Percentiles rank a stretch among this genome's conserved stretches.
Evolutionary conservation across 2,113 vertebrate species (phyloP).

Genomic region (Osmerus eperlanus): DNA sequence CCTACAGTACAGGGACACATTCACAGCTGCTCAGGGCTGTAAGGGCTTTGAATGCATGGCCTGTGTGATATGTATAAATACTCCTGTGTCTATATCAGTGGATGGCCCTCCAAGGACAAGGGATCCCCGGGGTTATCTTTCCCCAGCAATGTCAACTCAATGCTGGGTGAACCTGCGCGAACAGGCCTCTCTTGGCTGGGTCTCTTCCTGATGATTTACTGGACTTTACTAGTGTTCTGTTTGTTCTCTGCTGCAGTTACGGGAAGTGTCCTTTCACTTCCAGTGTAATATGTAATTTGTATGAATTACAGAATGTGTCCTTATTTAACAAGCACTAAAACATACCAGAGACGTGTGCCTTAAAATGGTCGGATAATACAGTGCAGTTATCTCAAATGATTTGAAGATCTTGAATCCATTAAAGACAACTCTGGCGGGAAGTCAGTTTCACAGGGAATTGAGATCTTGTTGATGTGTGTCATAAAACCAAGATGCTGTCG

Average conservation of each 20-base stretch:
- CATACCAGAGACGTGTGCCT: not conserved
- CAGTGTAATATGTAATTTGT: no score
- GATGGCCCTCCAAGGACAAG: slow-evolving; percentile 11
- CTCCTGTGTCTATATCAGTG: not conserved
- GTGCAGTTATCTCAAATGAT: slow-evolving; percentile 25
- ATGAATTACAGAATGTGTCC: no score
- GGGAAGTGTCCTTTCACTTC: no score
- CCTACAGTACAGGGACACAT: slow-evolving; percentile 10
- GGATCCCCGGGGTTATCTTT: not conserved
- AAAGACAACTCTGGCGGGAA: slow-evolving; percentile 55
- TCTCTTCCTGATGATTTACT: not conserved
- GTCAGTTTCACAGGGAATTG: slow-evolving; percentile 46
- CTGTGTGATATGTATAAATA: slow-evolving; percentile 7
- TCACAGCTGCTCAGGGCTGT: slow-evolving; percentile 7
- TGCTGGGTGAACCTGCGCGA: not conserved
- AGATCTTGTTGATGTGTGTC: slow-evolving; percentile 60
- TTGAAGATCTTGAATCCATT: slow-evolving; percentile 60
- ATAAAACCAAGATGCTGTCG: slow-evolving; percentile 36
- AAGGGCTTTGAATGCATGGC: slow-evolving; percentile 5
- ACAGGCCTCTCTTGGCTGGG: not conserved
- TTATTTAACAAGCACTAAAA: no score
- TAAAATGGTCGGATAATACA: not conserved
- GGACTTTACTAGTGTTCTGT: no score
- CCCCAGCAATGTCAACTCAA: not conserved
- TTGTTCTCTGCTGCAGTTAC: no score